Percentiles rank a stretch among this genome's conserved stretches.
These are phyloP conservation scores for Mastigias papua DNA, from an alignment of 30 jellyfish, hydroid and myxozoan genomes.

Conservation along the genomic window DNA sequence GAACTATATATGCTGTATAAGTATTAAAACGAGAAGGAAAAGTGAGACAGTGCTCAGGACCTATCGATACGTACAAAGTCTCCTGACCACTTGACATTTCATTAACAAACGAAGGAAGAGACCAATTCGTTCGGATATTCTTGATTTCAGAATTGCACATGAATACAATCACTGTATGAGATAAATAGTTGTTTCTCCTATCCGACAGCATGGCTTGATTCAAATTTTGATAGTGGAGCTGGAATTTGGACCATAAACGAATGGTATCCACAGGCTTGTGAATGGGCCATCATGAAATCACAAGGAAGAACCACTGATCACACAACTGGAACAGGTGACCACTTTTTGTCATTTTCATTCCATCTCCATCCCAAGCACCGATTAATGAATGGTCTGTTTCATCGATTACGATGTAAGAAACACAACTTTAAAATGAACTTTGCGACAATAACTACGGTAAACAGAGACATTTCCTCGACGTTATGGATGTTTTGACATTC, in stretches of 20 bases:
- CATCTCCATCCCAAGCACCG: not conserved
- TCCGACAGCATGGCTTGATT: not conserved
- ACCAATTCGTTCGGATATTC: not conserved
- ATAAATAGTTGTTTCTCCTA: not conserved
- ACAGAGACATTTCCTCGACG: too few relatives aligned
- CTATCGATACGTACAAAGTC: too few relatives aligned
- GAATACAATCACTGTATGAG: too few relatives aligned
- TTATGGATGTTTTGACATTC: too few relatives aligned
- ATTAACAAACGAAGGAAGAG: too few relatives aligned
- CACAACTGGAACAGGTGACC: conserved; percentile 48
- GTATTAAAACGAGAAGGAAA: too few relatives aligned
- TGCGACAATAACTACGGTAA: too few relatives aligned
- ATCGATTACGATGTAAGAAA: too few relatives aligned
- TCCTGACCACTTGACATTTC: too few relatives aligned
- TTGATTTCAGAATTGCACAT: not conserved
- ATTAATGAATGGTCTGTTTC: not conserved
- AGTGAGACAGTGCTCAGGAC: too few relatives aligned
- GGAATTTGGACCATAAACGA: not conserved
- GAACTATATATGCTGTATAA: too few relatives aligned
- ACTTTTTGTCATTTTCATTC: not conserved
- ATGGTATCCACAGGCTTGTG: conserved; percentile 18
- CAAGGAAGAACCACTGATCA: conserved; percentile 19
- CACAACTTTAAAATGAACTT: too few relatives aligned
- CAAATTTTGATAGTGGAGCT: not conserved
- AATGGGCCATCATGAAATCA: conserved; percentile 15